Evolutionary conservation across 2,888 invertebrate species (phyloP).

Genomic region (Polydrusus pterygomalis): DNA sequence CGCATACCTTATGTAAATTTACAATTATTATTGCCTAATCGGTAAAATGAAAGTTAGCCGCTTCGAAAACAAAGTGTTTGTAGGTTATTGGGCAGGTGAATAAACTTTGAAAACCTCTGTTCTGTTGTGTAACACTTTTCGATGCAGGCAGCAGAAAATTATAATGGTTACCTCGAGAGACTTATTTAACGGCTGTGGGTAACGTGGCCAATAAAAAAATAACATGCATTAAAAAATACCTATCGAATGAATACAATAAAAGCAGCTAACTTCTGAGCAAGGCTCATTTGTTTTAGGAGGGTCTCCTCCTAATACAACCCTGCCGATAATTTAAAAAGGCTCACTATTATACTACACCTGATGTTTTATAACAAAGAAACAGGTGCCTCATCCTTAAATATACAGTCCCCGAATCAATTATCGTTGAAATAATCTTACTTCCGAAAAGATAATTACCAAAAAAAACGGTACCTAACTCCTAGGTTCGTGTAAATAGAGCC

Average conservation of each 20-base stretch:
- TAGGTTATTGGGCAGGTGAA: constrained; percentile 53
- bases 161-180: neutral
- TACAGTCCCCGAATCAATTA: neutral
- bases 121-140: constrained; percentile 53
- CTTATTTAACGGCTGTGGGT: neutral
- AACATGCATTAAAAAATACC: neutral
- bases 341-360: neutral
- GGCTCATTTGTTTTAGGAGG: too few species aligned
- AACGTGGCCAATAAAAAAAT: neutral
- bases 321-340: neutral
- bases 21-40: constrained; percentile 48
- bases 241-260: neutral
- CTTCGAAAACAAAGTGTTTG: constrained; percentile 49
- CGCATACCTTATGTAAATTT: constrained; percentile 48
- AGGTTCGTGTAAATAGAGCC: neutral
- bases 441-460: constrained; percentile 19
- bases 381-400: constrained; percentile 2
- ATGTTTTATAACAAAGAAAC: constrained; percentile 4
- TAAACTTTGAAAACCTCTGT: constrained; percentile 45
- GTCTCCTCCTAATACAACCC: too few species aligned
- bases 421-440: constrained; percentile 12
- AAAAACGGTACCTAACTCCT: constrained; percentile 16
- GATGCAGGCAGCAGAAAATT: constrained; percentile 14
- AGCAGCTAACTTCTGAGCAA: neutral
- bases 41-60: constrained; percentile 51